phyloP scores from a whole-genome alignment of 30 jellyfish, hydroid and myxozoan genomes.

The Morbakka virulenta region DNA sequence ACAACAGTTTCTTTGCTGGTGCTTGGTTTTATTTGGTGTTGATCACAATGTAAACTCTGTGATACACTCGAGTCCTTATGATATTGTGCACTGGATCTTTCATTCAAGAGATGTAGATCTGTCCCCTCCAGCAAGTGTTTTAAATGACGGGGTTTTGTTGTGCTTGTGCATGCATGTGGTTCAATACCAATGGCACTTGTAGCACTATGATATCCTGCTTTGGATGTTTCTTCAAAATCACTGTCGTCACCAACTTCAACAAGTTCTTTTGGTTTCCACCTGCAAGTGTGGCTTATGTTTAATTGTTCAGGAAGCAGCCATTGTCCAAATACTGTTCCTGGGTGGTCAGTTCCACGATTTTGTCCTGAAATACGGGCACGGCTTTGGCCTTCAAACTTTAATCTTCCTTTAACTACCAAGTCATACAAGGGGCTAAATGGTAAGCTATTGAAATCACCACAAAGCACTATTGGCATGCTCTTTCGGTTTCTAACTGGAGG shows the following conservation, averaged over 20 bases:
- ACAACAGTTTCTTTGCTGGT: not conserved
- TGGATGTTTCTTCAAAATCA: not conserved
- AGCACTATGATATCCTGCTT: no score
- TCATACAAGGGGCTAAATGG: slow-evolving; percentile 80
- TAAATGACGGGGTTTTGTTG: not conserved
- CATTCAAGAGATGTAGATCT: not conserved
- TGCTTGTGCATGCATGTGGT: no score
- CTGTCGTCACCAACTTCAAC: not conserved
- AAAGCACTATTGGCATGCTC: slow-evolving; percentile 50
- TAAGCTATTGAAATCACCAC: slow-evolving; percentile 88
- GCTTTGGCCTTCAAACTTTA: slow-evolving; percentile 50
- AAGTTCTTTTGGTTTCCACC: slow-evolving; percentile 15
- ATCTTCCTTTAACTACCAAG: slow-evolving; percentile 56
- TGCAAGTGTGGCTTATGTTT: slow-evolving; percentile 50
- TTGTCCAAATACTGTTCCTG: not conserved
- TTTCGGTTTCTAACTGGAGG: not conserved
- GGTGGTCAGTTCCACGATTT: not conserved
- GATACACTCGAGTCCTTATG: not conserved
- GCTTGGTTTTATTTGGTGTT: no score
- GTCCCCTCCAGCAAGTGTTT: not conserved
- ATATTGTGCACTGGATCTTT: not conserved
- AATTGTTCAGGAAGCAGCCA: slow-evolving; percentile 50
- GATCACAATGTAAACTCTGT: not conserved
- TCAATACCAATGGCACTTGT: no score
- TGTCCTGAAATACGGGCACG: slow-evolving; percentile 77